phyloP scores from a whole-genome alignment of 2,888 invertebrate genomes.

The Spodoptera littoralis region DNA sequence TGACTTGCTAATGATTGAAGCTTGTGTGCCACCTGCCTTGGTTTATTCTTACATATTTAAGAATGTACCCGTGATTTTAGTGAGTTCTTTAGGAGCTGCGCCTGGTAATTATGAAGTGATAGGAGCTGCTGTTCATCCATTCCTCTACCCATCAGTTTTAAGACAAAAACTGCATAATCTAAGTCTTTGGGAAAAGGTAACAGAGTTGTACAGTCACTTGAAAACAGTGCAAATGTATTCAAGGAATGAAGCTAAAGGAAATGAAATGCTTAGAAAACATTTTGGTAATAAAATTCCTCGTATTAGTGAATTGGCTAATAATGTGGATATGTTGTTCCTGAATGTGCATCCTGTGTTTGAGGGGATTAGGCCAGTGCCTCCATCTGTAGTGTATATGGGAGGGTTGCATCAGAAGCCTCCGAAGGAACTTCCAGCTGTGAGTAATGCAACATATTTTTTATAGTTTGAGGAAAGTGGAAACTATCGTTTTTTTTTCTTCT shows the following conservation, averaged over 20 bases:
- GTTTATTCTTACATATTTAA: constrained; percentile 50
- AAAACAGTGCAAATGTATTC: constrained; percentile 11
- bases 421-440: constrained; percentile 60
- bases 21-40: constrained; percentile 42
- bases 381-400: constrained; percentile 62
- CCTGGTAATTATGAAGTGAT: constrained; percentile 49
- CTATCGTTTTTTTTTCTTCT: too few relatives aligned
- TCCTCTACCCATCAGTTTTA: constrained; percentile 57
- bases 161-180: constrained; percentile 56
- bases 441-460: constrained; percentile 3
- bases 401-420: constrained; percentile 59
- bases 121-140: constrained; percentile 63
- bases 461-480: too few relatives aligned
- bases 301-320: constrained; percentile 52
- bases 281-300: constrained; percentile 57
- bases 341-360: constrained; percentile 64
- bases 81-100: constrained; percentile 64
- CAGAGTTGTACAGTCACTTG: constrained; percentile 52
- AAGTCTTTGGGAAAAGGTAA: constrained; percentile 62
- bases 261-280: constrained; percentile 42
- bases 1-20: constrained; percentile 63
- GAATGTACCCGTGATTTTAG: constrained; percentile 60
- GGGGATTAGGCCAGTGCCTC: constrained; percentile 62
- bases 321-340: constrained; percentile 63
- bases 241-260: constrained; percentile 12